Conservation (phyloP, 2,797 vertebrate genomes). For the Chaetodon trifasciatus region DNA sequence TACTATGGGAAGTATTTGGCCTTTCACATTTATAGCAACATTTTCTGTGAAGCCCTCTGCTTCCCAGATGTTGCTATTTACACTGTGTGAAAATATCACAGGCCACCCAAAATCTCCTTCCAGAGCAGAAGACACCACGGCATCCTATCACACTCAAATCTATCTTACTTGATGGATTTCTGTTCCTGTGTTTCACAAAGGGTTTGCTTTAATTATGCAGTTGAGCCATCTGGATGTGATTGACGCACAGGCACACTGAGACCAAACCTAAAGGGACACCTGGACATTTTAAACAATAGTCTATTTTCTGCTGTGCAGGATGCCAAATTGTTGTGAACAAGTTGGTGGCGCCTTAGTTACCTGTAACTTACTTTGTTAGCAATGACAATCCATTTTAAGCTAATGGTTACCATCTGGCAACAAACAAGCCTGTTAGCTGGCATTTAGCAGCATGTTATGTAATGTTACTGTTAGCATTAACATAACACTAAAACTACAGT, state of each 20-base stretch:
- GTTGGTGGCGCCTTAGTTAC: slow-evolving; percentile 1
- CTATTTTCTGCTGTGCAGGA: neutral
- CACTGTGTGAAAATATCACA: neutral
- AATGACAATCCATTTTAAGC: neutral
- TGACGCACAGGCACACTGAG: slow-evolving; percentile 61
- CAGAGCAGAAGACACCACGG: slow-evolving; percentile 9
- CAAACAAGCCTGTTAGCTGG: neutral
- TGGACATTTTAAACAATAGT: slow-evolving; percentile 18
- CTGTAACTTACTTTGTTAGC: neutral
- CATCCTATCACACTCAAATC: slow-evolving; percentile 21
- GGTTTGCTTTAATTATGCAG: slow-evolving; percentile 8
- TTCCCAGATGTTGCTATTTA: too few relatives aligned
- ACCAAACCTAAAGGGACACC: slow-evolving; percentile 21
- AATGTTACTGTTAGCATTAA: neutral
- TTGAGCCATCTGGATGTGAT: slow-evolving; percentile 42
- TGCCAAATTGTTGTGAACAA: slow-evolving; percentile 27
- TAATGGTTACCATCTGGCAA: neutral
- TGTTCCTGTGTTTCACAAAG: slow-evolving; percentile 3
- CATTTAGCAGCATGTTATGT: neutral
- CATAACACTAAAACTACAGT: neutral
- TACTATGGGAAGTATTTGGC: too few relatives aligned
- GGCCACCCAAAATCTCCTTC: neutral
- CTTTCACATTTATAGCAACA: too few relatives aligned
- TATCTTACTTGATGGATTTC: slow-evolving; percentile 13
- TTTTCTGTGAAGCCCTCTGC: too few relatives aligned